Conservation (phyloP, 2,797 vertebrate species). For the Lateolabrax maculatus region DNA sequence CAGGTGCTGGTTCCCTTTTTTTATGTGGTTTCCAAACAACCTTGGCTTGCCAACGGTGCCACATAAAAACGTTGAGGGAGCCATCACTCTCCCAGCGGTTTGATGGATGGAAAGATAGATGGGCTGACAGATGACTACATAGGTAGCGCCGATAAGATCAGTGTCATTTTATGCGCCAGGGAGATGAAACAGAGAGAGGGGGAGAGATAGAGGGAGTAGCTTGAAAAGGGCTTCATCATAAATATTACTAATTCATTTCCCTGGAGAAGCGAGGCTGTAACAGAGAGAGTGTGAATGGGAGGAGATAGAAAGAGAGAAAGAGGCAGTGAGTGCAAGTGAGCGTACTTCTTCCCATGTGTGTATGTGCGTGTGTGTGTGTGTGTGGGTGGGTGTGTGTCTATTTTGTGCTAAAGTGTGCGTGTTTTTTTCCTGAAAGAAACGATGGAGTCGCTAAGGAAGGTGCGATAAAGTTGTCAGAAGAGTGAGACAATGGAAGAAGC, state of each 20-base stretch:
- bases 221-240: slow-evolving; percentile 74
- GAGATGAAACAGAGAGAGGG: slow-evolving; percentile 76
- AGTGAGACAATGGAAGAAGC: slow-evolving; percentile 47
- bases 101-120: slow-evolving; percentile 83
- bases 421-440: slow-evolving; percentile 24
- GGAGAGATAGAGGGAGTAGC: slow-evolving; percentile 49
- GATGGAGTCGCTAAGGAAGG: slow-evolving; percentile 38
- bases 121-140: slow-evolving; percentile 81
- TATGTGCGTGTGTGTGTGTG: not conserved
- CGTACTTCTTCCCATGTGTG: slow-evolving; percentile 6
- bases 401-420: slow-evolving; percentile 11
- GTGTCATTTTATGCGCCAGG: slow-evolving; percentile 80
- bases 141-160: slow-evolving; percentile 81
- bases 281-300: slow-evolving; percentile 54
- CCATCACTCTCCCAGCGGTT: slow-evolving; percentile 68
- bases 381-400: not conserved
- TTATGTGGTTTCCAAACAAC: slow-evolving; percentile 80
- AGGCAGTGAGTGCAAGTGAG: slow-evolving; percentile 37
- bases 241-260: slow-evolving; percentile 86
- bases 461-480: slow-evolving; percentile 64
- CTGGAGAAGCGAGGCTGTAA: slow-evolving; percentile 60
- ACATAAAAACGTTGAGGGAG: slow-evolving; percentile 72
- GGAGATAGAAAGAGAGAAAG: slow-evolving; percentile 42
- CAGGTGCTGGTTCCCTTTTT: slow-evolving; percentile 68
- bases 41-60: slow-evolving; percentile 69